Base-by-base conservation (phyloP, 2,797 vertebrate genomes). In the Poliocrania exsul region DNA sequence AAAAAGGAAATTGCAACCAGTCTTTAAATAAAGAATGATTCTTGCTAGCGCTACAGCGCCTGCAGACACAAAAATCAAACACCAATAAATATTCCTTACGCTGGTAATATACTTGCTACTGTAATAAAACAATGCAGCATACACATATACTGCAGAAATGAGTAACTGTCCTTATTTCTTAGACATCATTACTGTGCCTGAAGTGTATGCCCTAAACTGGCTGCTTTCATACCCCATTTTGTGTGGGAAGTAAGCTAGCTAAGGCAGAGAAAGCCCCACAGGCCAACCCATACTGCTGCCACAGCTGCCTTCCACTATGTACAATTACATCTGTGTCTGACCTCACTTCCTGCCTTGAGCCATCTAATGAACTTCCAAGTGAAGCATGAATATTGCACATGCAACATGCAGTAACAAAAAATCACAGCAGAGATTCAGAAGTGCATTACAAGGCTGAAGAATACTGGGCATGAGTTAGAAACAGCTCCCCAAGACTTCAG, bases 61-160 rank as follows among this genome's bases (percentile, higher is more conserved):
- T 70, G 92, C 69, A 86, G 66, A 94, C 60, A 83, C 56, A 93
- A 70, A 88, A 88, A 64, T 62, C 64, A 91, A 88, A 75, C 50
- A 80, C 29, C 35, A 83, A 64, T 51, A 67, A 87, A 81, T 70
- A 89, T 40, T 77, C 44, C n/a, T 85, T 80, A 56, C 31, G n/a
- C 47, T 56, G 29, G 24, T 57, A 93, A 77, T 28, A 40, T 54
- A 83, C 77, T 92, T 49, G 31, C 50, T 77, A 58, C 58, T 67
- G 20, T 40, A 51, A 60, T 21, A 82, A 61, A 96, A 74, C 57
- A 37, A 51, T 28, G 51, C 70, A 64, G n/a, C 17, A 11, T 38
- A 47, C 31, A 79, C 47, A 60, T 9, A 51, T 16, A 16, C 18
- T 51, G 19, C 23, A 60, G 40, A 73, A 78, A 88, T 81, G 28